These are phyloP conservation scores for Rhagoletis zephyria DNA, from an alignment of 1,140 invertebrate species.

Conservation along the genomic window DNA sequence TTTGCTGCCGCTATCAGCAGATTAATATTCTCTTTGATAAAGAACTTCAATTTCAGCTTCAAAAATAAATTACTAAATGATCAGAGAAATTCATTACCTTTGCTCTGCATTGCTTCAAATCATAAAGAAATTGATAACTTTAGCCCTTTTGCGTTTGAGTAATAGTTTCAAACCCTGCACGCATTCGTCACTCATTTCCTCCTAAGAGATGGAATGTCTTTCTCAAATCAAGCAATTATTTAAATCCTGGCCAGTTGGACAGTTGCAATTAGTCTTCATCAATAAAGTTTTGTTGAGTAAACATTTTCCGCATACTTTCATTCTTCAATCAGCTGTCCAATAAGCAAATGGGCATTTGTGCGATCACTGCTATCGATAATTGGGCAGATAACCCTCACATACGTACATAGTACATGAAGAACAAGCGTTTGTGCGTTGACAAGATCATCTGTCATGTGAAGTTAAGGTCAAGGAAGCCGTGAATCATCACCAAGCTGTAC, in stretches of 20 bases:
- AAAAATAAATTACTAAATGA: too few species aligned
- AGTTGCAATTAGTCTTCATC: constrained; percentile 35
- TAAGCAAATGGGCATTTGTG: background rate
- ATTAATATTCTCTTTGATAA: too few species aligned
- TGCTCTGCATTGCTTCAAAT: too few species aligned
- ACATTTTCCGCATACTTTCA: background rate
- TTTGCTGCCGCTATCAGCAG: too few species aligned
- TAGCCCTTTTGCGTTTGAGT: background rate
- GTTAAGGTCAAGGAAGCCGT: background rate
- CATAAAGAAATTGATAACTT: too few species aligned
- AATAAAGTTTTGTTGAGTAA: background rate
- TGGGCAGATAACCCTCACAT: constrained; percentile 7
- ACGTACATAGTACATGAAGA: background rate
- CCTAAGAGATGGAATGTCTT: background rate
- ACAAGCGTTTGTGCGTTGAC: background rate
- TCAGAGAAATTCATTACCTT: too few species aligned
- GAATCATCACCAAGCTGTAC: background rate
- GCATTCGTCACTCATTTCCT: background rate
- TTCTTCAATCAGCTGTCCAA: background rate
- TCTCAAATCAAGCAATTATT: background rate
- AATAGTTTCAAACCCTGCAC: background rate
- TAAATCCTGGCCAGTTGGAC: background rate
- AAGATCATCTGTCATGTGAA: background rate
- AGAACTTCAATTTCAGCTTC: too few species aligned
- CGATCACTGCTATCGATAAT: constrained; percentile 32